Conservation (phyloP, 1,140 invertebrate species). For the Grapholita molesta region DNA sequence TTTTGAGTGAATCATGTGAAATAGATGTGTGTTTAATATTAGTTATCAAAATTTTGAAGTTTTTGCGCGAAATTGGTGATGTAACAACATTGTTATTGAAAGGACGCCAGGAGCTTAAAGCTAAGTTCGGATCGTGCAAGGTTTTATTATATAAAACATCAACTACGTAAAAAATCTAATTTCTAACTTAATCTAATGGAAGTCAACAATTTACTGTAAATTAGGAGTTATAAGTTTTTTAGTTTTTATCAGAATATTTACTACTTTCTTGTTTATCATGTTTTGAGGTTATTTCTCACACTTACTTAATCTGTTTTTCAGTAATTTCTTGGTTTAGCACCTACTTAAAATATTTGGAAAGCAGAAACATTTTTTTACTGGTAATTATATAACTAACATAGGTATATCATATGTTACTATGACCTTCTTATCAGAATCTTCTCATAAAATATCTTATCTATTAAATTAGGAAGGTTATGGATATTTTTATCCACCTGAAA, state of each 20-base stretch:
- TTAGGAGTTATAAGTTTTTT: background rate
- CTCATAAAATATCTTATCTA: no score
- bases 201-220: background rate
- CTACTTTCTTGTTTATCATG: background rate
- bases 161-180: no score
- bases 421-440: background rate
- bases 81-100: slow-evolving; percentile 32
- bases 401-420: no score
- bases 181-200: no score
- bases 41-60: slow-evolving; percentile 14
- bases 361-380: no score
- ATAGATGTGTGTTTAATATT: slow-evolving; percentile 29
- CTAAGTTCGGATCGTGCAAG: slow-evolving; percentile 52
- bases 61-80: slow-evolving; percentile 28
- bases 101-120: slow-evolving; percentile 48
- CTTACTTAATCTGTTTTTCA: background rate
- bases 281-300: background rate
- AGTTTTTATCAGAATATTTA: no score
- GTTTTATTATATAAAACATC: slow-evolving; percentile 21
- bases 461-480: no score
- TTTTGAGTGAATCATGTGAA: slow-evolving; percentile 45
- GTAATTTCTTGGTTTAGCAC: background rate
- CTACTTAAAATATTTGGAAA: background rate
- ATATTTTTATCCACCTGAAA: no score
- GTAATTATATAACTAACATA: no score